Percentiles rank a stretch among this genome's conserved stretches.
phyloP scores from a whole-genome alignment of 2,888 invertebrate genomes.

The Melieria picta region DNA sequence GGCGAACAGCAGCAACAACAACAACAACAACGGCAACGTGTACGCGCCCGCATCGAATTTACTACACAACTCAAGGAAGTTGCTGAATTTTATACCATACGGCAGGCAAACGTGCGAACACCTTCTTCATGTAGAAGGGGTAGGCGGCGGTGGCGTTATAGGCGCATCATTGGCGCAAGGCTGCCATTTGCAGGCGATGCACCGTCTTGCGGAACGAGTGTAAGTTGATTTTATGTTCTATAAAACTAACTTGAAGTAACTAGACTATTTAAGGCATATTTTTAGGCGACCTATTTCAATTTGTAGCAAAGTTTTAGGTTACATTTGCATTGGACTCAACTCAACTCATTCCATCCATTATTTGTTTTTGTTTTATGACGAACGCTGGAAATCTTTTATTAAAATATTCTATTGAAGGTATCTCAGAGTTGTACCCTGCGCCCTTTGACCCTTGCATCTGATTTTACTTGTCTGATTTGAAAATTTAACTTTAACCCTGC shows the following conservation, averaged over 20 bases:
- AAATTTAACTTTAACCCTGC: too few relatives aligned
- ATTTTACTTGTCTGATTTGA: too few relatives aligned
- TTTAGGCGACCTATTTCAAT: background rate
- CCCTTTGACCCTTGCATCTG: too few relatives aligned
- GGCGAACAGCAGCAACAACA: slow-evolving; percentile 51
- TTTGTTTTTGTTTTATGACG: too few relatives aligned
- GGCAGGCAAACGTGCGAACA: slow-evolving; percentile 46
- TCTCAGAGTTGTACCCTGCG: too few relatives aligned
- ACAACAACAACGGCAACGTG: slow-evolving; percentile 46
- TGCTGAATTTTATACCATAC: slow-evolving; percentile 48
- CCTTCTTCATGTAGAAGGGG: slow-evolving; percentile 50
- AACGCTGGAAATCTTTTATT: too few relatives aligned
- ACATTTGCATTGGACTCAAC: too few relatives aligned
- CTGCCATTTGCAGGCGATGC: slow-evolving; percentile 67
- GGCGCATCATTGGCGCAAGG: slow-evolving; percentile 54
- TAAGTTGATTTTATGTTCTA: slow-evolving; percentile 51
- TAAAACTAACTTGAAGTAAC: background rate
- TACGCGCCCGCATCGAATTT: background rate
- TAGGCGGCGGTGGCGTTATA: slow-evolving; percentile 50
- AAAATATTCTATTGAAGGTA: too few relatives aligned
- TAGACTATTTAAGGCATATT: background rate
- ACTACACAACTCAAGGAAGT: slow-evolving; percentile 40
- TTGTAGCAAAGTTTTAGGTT: too few relatives aligned
- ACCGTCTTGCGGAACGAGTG: slow-evolving; percentile 66
- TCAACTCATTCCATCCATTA: too few relatives aligned